Conservation (phyloP, 2,888 invertebrate species). For the Lasioglossum figueresi region DNA sequence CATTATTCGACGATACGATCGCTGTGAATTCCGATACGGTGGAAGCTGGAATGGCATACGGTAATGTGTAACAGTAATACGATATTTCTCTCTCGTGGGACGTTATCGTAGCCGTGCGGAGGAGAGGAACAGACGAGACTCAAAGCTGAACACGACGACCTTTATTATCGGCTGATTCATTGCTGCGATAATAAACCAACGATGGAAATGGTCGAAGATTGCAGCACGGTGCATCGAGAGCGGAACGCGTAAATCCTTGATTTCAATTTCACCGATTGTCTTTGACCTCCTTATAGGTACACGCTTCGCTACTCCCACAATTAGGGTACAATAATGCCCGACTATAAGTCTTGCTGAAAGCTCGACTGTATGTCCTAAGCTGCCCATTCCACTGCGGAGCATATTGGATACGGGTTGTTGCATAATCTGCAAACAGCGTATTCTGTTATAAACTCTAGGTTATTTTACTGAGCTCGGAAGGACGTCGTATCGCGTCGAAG, state of each 20-base stretch:
- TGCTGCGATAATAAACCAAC: slow-evolving; percentile 53
- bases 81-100: slow-evolving; percentile 56
- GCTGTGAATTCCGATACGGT: slow-evolving; percentile 40
- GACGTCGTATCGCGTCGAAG: no score
- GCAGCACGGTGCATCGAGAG: not conserved
- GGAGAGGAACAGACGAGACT: not conserved
- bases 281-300: not conserved
- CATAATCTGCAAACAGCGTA: no score
- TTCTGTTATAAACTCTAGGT: no score
- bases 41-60: slow-evolving; percentile 37
- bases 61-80: slow-evolving; percentile 52
- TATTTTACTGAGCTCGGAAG: no score
- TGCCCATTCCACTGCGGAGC: no score
- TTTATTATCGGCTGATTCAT: slow-evolving; percentile 59
- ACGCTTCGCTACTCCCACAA: no score
- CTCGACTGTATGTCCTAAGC: no score
- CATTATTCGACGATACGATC: slow-evolving; percentile 50
- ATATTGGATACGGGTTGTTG: not conserved
- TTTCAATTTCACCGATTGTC: not conserved
- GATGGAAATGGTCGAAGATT: not conserved
- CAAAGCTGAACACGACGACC: slow-evolving; percentile 15
- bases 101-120: slow-evolving; percentile 59
- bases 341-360: no score
- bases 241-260: not conserved
- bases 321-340: no score